Evolutionary conservation across 2,888 invertebrate genomes (phyloP).

Genomic region (Nomada fucata): DNA sequence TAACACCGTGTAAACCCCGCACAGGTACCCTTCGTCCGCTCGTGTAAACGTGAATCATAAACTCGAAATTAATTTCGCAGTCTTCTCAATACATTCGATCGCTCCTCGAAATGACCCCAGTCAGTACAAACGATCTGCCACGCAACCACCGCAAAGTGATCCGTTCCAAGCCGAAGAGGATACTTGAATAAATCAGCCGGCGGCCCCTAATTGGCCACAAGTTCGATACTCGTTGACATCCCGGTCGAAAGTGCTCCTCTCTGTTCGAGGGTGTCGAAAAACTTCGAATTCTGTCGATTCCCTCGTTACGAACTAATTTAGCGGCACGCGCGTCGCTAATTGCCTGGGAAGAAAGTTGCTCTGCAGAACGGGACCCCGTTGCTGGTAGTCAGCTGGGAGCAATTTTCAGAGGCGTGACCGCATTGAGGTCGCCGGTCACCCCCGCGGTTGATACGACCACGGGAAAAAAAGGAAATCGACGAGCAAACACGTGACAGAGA

Average conservation of each 20-base stretch:
- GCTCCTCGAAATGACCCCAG: neutral
- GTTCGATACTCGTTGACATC: constrained; percentile 37
- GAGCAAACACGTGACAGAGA: neutral
- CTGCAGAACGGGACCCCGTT: constrained; percentile 1
- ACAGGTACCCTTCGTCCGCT: too few species aligned
- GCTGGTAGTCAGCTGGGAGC: constrained; percentile 26
- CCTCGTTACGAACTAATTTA: constrained; percentile 59
- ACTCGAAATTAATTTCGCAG: neutral
- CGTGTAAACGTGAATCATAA: too few species aligned
- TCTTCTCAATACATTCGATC: neutral
- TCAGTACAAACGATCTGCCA: neutral
- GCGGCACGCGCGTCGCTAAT: constrained; percentile 49
- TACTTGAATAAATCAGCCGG: constrained; percentile 9
- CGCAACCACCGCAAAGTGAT: neutral
- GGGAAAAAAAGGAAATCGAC: neutral
- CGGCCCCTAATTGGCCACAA: constrained; percentile 19
- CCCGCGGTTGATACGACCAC: constrained; percentile 9
- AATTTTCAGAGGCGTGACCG: constrained; percentile 32
- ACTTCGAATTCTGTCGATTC: constrained; percentile 21
- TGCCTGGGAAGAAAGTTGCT: constrained; percentile 39
- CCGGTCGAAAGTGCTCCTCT: neutral
- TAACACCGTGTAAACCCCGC: too few species aligned
- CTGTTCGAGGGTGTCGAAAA: constrained; percentile 18
- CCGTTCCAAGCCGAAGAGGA: neutral
- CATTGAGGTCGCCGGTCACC: constrained; percentile 11